Conservation (phyloP, 2,888 invertebrate species). For the Macaria liturata region DNA sequence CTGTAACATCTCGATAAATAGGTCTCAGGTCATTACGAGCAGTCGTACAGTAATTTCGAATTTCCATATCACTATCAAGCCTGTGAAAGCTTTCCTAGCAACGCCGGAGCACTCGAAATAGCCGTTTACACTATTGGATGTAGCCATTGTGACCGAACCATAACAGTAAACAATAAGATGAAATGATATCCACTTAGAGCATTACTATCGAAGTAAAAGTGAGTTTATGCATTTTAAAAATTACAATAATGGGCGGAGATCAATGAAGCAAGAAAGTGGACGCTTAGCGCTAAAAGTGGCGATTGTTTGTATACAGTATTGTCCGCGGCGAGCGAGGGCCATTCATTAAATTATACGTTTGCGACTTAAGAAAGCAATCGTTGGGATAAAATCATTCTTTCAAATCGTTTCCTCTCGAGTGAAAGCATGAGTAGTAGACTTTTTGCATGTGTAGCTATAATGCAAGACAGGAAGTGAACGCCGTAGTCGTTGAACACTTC, state of each 20-base stretch:
- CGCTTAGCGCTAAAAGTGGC: slow-evolving; percentile 52
- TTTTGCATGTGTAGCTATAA: slow-evolving; percentile 42
- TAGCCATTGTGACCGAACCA: slow-evolving; percentile 51
- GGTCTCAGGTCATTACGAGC: slow-evolving; percentile 26
- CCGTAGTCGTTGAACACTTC: slow-evolving; percentile 27
- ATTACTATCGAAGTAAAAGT: slow-evolving; percentile 55
- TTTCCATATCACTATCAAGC: slow-evolving; percentile 28
- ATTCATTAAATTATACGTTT: slow-evolving; percentile 73
- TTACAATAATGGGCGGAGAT: slow-evolving; percentile 62
- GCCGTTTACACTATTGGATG: slow-evolving; percentile 37
- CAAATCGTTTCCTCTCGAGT: slow-evolving; percentile 59
- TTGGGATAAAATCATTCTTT: slow-evolving; percentile 48
- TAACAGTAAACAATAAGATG: slow-evolving; percentile 56
- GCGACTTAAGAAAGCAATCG: slow-evolving; percentile 65
- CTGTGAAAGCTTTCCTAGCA: slow-evolving; percentile 26
- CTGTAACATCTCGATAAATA: slow-evolving; percentile 29
- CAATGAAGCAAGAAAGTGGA: slow-evolving; percentile 56
- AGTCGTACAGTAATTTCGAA: slow-evolving; percentile 29
- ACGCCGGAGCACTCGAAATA: slow-evolving; percentile 15
- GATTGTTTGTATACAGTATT: slow-evolving; percentile 62
- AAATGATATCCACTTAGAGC: slow-evolving; percentile 58
- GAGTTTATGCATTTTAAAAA: slow-evolving; percentile 62
- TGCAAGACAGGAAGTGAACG: slow-evolving; percentile 42
- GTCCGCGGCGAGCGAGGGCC: slow-evolving; percentile 57
- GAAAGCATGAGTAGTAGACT: slow-evolving; percentile 56